Evolutionary conservation across 2,888 invertebrate species (phyloP).

Genomic region (Dendrolimus houi): DNA sequence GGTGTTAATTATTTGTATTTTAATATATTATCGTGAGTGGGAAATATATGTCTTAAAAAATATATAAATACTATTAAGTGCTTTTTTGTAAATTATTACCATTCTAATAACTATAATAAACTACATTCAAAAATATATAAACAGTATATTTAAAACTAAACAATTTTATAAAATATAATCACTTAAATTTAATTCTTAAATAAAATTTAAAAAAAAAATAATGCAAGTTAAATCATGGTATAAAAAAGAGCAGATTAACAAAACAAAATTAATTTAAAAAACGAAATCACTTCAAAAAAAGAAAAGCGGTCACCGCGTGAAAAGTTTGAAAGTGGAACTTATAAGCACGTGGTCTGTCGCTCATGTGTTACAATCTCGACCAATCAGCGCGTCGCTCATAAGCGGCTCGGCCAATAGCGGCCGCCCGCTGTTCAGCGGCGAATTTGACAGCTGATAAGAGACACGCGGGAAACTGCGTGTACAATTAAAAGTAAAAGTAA

Average conservation of each 20-base stretch:
- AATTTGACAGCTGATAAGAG: constrained; percentile 65
- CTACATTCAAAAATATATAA: too few species aligned
- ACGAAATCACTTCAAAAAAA: neutral
- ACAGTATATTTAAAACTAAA: too few species aligned
- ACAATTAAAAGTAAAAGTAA: too few species aligned
- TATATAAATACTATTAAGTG: too few species aligned
- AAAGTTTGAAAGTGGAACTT: constrained; percentile 65
- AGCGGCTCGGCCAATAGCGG: constrained; percentile 49
- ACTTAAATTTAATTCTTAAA: too few species aligned
- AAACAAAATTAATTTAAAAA: neutral
- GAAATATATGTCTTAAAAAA: too few species aligned
- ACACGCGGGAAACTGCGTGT: constrained; percentile 18
- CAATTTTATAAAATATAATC: too few species aligned
- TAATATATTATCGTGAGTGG: too few species aligned
- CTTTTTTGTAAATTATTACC: too few species aligned
- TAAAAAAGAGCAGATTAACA: neutral
- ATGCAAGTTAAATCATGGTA: neutral
- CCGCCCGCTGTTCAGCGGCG: constrained; percentile 57
- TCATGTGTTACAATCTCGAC: constrained; percentile 56
- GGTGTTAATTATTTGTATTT: too few species aligned
- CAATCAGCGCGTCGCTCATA: constrained; percentile 61
- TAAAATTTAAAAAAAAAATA: too few species aligned
- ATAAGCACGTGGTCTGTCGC: constrained; percentile 71
- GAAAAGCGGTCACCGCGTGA: constrained; percentile 18
- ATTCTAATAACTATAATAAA: too few species aligned